Evolutionary conservation across 2,797 vertebrate genomes (phyloP).

Genomic region (Aselliscus stoliczkanus): DNA sequence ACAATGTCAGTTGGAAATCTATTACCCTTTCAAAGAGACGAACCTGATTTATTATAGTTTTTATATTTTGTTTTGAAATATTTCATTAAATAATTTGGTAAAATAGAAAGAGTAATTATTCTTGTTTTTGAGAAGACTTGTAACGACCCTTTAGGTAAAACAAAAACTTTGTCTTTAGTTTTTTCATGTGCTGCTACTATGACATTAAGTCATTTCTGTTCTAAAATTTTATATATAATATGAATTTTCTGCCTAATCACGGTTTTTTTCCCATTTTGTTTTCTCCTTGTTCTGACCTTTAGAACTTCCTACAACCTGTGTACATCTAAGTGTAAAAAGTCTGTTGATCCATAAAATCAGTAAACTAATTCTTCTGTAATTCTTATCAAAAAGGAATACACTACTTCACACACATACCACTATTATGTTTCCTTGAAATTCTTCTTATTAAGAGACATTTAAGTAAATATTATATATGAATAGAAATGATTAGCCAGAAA

Average conservation of each 20-base stretch:
- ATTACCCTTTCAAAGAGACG: not conserved
- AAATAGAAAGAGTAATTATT: not conserved
- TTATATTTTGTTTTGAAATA: not conserved
- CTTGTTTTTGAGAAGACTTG: not conserved
- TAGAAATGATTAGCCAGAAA: not conserved
- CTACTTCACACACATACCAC: not conserved
- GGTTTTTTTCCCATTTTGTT: not conserved
- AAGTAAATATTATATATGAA: not conserved
- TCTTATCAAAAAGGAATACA: not conserved
- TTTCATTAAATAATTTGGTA: slow-evolving; percentile 14
- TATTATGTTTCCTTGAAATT: not conserved
- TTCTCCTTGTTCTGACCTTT: not conserved
- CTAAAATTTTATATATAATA: slow-evolving; percentile 9
- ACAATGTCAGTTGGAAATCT: not conserved
- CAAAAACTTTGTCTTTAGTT: not conserved
- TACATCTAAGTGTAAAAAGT: not conserved
- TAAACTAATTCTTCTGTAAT: slow-evolving; percentile 17
- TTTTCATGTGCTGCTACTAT: not conserved
- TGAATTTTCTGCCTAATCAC: not conserved
- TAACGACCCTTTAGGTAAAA: not conserved
- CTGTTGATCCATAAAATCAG: not conserved
- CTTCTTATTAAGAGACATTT: slow-evolving; percentile 8
- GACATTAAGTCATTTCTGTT: not conserved
- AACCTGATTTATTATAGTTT: not conserved
- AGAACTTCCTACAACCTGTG: not conserved